Evolutionary conservation across 2,113 vertebrate species (phyloP).

Genomic region (Hippolais icterina): DNA sequence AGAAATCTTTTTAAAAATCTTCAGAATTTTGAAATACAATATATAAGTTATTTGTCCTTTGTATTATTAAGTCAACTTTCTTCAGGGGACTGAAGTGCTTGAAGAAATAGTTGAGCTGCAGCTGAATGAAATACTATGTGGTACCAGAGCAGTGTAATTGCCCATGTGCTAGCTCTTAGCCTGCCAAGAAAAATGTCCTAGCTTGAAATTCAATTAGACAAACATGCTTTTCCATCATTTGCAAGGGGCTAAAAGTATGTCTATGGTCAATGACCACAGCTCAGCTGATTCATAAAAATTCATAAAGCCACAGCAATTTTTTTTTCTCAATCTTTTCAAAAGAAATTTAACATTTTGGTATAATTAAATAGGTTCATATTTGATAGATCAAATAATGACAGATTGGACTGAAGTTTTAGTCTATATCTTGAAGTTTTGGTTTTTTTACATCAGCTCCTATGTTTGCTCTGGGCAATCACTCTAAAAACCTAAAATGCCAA

Average conservation of each 20-base stretch:
- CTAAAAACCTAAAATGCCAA: neutral
- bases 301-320: neutral
- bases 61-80: neutral
- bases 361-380: neutral
- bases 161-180: neutral
- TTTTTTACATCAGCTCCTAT: neutral
- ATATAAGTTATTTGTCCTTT: neutral
- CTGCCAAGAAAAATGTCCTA: constrained; percentile 1
- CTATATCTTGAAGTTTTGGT: neutral
- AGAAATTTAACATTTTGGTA: neutral
- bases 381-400: neutral
- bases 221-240: constrained; percentile 4
- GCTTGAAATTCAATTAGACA: constrained; percentile 14
- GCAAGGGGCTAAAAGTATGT: neutral
- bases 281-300: neutral
- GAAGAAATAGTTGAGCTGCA: neutral
- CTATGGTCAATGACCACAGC: neutral
- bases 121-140: neutral
- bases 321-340: neutral
- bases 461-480: neutral
- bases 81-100: neutral
- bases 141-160: neutral
- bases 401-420: neutral
- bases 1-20: neutral
- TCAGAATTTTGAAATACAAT: neutral